Conservation (phyloP, 2,888 invertebrate species). For the Tinea semifulvella region DNA sequence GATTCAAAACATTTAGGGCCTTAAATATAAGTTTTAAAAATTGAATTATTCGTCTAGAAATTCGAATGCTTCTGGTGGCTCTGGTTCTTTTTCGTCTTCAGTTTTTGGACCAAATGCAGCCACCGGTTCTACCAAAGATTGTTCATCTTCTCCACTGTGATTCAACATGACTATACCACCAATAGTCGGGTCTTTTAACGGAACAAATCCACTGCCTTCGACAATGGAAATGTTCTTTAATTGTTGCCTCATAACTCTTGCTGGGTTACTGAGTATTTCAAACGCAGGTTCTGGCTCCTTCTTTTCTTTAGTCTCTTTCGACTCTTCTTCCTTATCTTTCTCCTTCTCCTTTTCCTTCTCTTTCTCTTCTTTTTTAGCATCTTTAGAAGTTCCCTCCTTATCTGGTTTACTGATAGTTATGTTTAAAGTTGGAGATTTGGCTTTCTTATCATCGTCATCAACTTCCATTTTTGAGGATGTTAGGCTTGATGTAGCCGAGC, state of each 20-base stretch:
- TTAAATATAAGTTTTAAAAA: neutral
- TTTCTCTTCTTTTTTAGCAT: slow-evolving; percentile 51
- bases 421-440: slow-evolving; percentile 56
- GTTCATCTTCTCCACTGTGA: slow-evolving; percentile 82
- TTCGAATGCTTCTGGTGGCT: slow-evolving; percentile 97
- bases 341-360: slow-evolving; percentile 57
- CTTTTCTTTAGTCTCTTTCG: slow-evolving; percentile 55
- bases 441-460: slow-evolving; percentile 71
- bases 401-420: slow-evolving; percentile 61
- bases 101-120: slow-evolving; percentile 90
- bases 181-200: slow-evolving; percentile 91
- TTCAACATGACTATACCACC: slow-evolving; percentile 97
- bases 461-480: slow-evolving; percentile 86
- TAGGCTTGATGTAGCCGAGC: slow-evolving; percentile 67
- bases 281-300: slow-evolving; percentile 93
- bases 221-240: slow-evolving; percentile 79
- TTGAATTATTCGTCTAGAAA: slow-evolving; percentile 81
- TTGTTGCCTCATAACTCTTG: slow-evolving; percentile 93
- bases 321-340: slow-evolving; percentile 54
- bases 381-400: slow-evolving; percentile 53
- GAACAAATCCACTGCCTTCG: slow-evolving; percentile 82
- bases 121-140: slow-evolving; percentile 91
- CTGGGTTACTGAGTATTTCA: slow-evolving; percentile 94
- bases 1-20: neutral
- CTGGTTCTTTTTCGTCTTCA: slow-evolving; percentile 96